These are phyloP conservation scores for Gryllus longicercus DNA, from an alignment of 2,888 invertebrate species.

Conservation along the genomic window DNA sequence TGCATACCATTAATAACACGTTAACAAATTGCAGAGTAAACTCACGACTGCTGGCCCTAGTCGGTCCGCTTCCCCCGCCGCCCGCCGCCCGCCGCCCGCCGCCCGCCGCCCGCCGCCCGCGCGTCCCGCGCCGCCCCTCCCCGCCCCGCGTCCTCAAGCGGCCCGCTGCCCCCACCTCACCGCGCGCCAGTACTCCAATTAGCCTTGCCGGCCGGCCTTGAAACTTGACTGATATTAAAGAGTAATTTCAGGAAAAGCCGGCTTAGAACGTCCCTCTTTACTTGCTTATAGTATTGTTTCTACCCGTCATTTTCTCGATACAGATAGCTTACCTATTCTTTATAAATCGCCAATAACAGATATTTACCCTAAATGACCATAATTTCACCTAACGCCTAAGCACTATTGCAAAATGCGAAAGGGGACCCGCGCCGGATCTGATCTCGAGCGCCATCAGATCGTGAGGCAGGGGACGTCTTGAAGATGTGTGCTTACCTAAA, in stretches of 20 bases:
- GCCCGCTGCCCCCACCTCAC: background rate
- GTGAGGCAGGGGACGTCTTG: background rate
- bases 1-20: conserved; percentile 35
- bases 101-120: conserved; percentile 11
- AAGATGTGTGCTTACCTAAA: conserved; percentile 17
- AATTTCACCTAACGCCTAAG: background rate
- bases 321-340: conserved; percentile 9
- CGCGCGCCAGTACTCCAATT: conserved; percentile 23
- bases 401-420: background rate
- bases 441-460: background rate
- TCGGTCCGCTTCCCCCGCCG: conserved; percentile 1
- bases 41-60: conserved; percentile 25
- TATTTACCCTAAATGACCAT: background rate
- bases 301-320: conserved; percentile 4
- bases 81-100: background rate
- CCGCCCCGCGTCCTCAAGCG: background rate
- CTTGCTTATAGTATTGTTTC: background rate
- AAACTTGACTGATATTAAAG: conserved; percentile 22
- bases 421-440: too few relatives aligned
- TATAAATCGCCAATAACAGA: conserved; percentile 2
- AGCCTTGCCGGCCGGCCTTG: conserved; percentile 19
- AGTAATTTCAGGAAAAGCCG: conserved; percentile 27
- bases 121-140: background rate
- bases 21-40: conserved; percentile 35
- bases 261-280: background rate